Conservation (phyloP, 1,140 invertebrate species). For the Chrysoperla carnea region DNA sequence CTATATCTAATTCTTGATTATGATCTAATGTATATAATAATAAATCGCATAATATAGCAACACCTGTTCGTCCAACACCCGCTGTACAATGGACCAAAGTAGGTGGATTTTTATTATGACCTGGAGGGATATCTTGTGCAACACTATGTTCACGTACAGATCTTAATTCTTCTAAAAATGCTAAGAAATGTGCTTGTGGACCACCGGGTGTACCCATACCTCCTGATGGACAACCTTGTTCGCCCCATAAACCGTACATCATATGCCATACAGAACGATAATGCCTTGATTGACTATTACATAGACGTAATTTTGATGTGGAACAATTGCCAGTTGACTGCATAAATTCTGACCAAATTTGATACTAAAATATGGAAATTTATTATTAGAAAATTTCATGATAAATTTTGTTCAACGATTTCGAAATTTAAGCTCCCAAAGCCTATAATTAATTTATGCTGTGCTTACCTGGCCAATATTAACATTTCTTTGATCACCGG, state of each 20-base stretch:
- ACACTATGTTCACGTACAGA: conserved; percentile 57
- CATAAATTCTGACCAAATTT: conserved; percentile 43
- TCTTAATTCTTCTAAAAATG: conserved; percentile 71
- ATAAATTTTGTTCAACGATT: too few relatives aligned
- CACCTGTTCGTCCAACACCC: conserved; percentile 51
- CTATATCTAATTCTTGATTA: conserved; percentile 68
- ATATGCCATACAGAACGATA: conserved; percentile 61
- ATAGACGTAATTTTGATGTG: conserved; percentile 36
- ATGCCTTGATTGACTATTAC: conserved; percentile 29
- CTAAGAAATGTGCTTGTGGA: conserved; percentile 24
- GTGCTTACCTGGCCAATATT: conserved; percentile 33
- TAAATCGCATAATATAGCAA: conserved; percentile 61
- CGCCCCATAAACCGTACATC: conserved; percentile 61
- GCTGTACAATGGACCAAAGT: conserved; percentile 50
- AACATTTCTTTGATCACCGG: conserved; percentile 26
- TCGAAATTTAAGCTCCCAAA: too few relatives aligned
- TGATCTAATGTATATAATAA: conserved; percentile 72
- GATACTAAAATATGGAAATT: conserved; percentile 33
- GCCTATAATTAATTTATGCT: too few relatives aligned
- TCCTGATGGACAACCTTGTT: conserved; percentile 44
- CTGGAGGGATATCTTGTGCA: conserved; percentile 36
- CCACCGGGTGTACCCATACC: conserved; percentile 43
- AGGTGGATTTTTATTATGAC: conserved; percentile 50
- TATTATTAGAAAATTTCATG: conserved; percentile 1
- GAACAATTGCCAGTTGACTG: conserved; percentile 38